Conservation (phyloP, 1,140 invertebrate species). For the Aphelenchoides avenae region DNA sequence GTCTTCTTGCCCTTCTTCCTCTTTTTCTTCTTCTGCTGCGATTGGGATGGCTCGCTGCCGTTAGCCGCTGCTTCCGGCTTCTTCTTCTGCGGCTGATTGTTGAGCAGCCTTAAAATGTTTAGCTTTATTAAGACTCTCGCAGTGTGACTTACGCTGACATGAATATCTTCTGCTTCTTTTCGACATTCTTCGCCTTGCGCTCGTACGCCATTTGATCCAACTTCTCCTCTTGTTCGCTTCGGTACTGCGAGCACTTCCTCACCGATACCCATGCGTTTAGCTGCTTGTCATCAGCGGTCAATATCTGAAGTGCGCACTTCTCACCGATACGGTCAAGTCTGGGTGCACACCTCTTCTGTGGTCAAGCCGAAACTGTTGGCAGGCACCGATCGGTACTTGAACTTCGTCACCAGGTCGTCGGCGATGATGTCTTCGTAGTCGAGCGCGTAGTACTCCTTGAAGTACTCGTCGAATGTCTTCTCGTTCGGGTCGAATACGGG, state of each 20-base stretch:
- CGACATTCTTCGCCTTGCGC: constrained; percentile 70
- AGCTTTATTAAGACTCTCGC: neutral
- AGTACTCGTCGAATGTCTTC: constrained; percentile 77
- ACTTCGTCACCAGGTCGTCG: constrained; percentile 60
- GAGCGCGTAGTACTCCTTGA: constrained; percentile 87
- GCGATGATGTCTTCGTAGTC: constrained; percentile 91
- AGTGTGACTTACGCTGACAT: neutral
- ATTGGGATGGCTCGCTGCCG: no score
- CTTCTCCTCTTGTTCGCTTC: constrained; percentile 72
- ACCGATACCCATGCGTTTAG: constrained; percentile 89
- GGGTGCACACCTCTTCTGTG: constrained; percentile 73
- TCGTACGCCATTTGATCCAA: constrained; percentile 74
- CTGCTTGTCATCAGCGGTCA: constrained; percentile 82
- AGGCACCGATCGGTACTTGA: constrained; percentile 82
- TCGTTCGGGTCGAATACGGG: constrained; percentile 77
- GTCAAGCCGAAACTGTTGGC: constrained; percentile 87
- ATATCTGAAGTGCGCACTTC: constrained; percentile 68
- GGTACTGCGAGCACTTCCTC: constrained; percentile 78
- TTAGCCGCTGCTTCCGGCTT: constrained; percentile 8
- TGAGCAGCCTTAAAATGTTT: no score
- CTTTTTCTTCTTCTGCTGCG: constrained; percentile 7
- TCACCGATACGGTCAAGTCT: neutral
- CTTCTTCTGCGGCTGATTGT: constrained; percentile 30
- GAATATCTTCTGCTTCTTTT: constrained; percentile 74
- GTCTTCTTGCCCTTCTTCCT: constrained; percentile 19